Evolutionary conservation across 1,140 invertebrate species (phyloP).

Genomic region (Diuraphis noxia): DNA sequence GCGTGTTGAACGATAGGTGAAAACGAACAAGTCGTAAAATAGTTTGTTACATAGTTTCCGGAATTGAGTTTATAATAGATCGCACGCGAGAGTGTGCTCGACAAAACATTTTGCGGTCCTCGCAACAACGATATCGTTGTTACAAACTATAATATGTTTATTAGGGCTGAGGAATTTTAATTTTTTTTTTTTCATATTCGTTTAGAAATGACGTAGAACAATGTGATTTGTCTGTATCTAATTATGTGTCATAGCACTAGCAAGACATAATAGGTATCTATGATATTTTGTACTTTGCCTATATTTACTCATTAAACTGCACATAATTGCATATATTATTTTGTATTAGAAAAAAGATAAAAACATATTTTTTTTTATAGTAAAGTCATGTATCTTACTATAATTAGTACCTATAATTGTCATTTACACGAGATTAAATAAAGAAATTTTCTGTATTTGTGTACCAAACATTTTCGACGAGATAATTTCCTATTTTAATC

Average conservation of each 20-base stretch:
- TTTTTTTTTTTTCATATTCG: neutral
- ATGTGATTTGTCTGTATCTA: neutral
- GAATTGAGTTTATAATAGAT: conserved; percentile 1
- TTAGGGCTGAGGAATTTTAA: neutral
- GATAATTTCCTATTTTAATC: neutral
- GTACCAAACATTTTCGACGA: neutral
- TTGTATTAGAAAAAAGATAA: neutral
- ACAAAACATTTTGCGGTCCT: neutral
- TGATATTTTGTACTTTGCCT: neutral
- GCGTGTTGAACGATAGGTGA: neutral
- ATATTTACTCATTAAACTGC: neutral
- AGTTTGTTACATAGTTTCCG: conserved; percentile 15
- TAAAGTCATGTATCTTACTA: too few relatives aligned
- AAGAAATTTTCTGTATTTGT: neutral
- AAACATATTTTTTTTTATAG: neutral
- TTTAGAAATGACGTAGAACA: neutral
- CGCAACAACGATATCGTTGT: neutral
- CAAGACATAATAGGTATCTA: too few relatives aligned
- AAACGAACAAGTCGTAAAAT: neutral
- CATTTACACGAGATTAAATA: neutral
- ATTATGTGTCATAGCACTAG: neutral
- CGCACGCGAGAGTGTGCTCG: neutral
- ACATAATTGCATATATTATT: too few relatives aligned
- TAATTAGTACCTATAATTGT: too few relatives aligned
- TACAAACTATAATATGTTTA: neutral